Percentiles rank a stretch among this genome's conserved stretches.
phyloP scores from a whole-genome alignment of 2,113 vertebrate genomes.

The Sialia sialis region DNA sequence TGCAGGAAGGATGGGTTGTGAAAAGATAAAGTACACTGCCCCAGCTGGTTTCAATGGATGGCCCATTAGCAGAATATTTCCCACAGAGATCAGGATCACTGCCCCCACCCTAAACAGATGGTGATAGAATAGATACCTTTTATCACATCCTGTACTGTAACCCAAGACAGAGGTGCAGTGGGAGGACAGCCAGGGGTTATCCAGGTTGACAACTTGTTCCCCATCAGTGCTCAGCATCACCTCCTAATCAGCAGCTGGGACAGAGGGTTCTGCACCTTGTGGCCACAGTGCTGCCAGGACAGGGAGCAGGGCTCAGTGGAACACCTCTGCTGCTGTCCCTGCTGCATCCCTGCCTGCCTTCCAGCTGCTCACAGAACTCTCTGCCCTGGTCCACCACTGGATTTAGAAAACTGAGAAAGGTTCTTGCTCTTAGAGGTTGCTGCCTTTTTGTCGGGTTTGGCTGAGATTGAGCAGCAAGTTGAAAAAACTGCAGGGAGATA shows the following conservation, averaged over 20 bases:
- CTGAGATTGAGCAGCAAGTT: neutral
- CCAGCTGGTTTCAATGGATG: no score
- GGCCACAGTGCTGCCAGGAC: neutral
- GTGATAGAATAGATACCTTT: no score
- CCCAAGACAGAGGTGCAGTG: accelerated
- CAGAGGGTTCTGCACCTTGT: neutral
- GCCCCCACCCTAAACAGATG: no score
- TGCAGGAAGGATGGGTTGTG: no score
- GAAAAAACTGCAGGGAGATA: neutral
- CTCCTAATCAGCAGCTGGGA: neutral
- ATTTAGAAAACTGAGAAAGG: neutral
- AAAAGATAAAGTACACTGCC: no score
- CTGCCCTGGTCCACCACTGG: neutral
- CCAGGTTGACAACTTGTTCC: neutral
- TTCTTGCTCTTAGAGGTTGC: neutral
- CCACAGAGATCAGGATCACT: no score
- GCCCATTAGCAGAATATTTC: no score
- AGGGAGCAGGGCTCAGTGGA: neutral
- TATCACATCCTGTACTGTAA: no score
- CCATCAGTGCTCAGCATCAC: neutral
- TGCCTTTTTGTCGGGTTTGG: neutral
- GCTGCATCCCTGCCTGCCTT: neutral
- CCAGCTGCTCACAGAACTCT: neutral
- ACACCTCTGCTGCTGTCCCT: neutral
- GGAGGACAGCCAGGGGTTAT: neutral